Conservation (phyloP, 2,888 invertebrate species). For the Troilus luridus region DNA sequence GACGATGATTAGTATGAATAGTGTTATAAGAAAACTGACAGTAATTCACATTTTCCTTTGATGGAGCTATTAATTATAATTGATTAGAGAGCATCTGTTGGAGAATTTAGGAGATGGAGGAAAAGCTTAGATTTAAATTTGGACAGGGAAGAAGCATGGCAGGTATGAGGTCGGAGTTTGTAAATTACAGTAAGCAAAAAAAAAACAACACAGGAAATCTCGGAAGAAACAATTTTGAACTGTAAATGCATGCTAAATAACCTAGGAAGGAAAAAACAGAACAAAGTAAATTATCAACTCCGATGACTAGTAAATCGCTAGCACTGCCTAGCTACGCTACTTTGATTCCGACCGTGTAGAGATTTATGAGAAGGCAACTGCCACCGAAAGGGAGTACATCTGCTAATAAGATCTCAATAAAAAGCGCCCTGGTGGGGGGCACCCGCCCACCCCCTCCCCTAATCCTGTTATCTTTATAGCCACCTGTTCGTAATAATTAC, state of each 20-base stretch:
- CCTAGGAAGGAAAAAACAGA: too few species aligned
- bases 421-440: neutral
- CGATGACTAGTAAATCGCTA: neutral
- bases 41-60: too few species aligned
- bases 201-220: neutral
- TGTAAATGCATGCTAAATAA: too few species aligned
- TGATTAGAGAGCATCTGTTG: too few species aligned
- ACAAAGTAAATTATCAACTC: neutral
- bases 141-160: too few species aligned
- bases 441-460: neutral
- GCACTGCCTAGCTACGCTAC: neutral
- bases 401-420: slow-evolving; percentile 38
- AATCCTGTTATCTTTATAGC: slow-evolving; percentile 30
- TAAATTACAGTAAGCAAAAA: neutral
- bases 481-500: slow-evolving; percentile 37
- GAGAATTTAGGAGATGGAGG: too few species aligned
- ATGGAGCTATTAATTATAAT: too few species aligned
- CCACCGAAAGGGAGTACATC: neutral
- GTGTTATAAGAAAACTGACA: too few species aligned
- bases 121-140: too few species aligned
- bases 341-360: neutral
- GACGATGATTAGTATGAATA: too few species aligned
- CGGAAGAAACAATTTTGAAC: too few species aligned
- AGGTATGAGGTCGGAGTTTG: too few species aligned
- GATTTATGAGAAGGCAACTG: neutral